phyloP scores from a whole-genome alignment of 2,888 invertebrate species.

The Pterobdella sp. region DNA sequence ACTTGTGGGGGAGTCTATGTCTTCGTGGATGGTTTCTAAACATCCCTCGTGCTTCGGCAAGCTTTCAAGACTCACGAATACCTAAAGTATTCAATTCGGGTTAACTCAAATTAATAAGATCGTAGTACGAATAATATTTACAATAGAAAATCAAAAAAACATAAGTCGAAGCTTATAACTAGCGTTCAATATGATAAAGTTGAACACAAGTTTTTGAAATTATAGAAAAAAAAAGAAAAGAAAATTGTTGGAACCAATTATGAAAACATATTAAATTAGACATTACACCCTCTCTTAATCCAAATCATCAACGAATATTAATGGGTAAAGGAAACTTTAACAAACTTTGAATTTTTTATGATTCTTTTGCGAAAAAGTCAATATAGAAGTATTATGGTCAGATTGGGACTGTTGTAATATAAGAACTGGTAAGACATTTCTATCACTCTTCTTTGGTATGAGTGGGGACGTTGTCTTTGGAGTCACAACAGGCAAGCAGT shows the following conservation, averaged over 20 bases:
- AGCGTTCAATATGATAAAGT: too few relatives aligned
- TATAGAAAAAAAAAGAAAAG: too few relatives aligned
- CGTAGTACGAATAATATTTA: too few relatives aligned
- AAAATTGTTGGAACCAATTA: too few relatives aligned
- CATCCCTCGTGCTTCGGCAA: neutral
- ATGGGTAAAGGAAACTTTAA: too few relatives aligned
- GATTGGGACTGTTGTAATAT: neutral
- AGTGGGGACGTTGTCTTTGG: neutral
- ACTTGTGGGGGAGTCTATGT: neutral
- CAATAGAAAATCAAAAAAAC: too few relatives aligned
- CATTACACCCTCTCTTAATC: too few relatives aligned
- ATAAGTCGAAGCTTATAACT: too few relatives aligned
- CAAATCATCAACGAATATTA: too few relatives aligned
- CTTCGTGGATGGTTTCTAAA: neutral
- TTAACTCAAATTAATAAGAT: neutral
- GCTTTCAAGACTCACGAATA: conserved; percentile 5
- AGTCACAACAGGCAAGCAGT: too few relatives aligned
- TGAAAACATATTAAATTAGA: too few relatives aligned
- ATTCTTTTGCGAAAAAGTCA: neutral
- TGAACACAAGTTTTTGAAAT: too few relatives aligned
- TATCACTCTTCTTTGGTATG: neutral
- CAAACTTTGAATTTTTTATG: neutral
- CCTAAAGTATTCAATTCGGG: neutral
- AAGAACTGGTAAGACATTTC: neutral
- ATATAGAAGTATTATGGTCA: neutral